Evolutionary conservation across 1,140 invertebrate species (phyloP).

Genomic region (Heliconius hermathena): DNA sequence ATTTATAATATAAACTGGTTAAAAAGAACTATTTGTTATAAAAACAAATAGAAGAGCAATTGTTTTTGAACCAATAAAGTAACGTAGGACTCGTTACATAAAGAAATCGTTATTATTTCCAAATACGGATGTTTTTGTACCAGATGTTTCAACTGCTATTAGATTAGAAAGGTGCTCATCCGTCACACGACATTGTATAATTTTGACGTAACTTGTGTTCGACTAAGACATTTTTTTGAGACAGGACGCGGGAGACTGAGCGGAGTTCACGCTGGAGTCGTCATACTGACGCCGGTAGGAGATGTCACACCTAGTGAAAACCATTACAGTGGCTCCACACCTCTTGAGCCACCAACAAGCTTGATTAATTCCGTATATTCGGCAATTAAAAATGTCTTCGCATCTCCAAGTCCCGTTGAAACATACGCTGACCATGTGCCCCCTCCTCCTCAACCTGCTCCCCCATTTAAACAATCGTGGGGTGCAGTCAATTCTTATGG

Average conservation of each 20-base stretch:
- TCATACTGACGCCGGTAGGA: slow-evolving; percentile 70
- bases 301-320: slow-evolving; percentile 51
- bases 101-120: neutral
- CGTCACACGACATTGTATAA: slow-evolving; percentile 36
- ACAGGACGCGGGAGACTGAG: slow-evolving; percentile 75
- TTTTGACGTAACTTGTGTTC: slow-evolving; percentile 47
- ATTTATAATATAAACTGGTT: too few relatives aligned
- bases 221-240: slow-evolving; percentile 69
- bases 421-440: slow-evolving; percentile 50
- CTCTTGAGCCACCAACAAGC: slow-evolving; percentile 68
- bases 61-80: neutral
- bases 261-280: slow-evolving; percentile 72
- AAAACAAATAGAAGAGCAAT: neutral
- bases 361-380: slow-evolving; percentile 68
- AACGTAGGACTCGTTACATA: neutral
- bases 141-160: slow-evolving; percentile 21
- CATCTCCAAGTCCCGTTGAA: slow-evolving; percentile 43
- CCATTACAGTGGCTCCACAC: slow-evolving; percentile 56
- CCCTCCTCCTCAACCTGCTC: slow-evolving; percentile 58
- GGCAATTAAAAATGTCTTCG: slow-evolving; percentile 67
- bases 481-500: slow-evolving; percentile 68
- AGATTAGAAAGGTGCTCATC: slow-evolving; percentile 47
- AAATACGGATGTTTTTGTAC: neutral
- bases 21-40: too few relatives aligned
- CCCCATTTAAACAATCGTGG: slow-evolving; percentile 65